phyloP scores from a whole-genome alignment of 2,113 vertebrate genomes.

The Bombycilla garrulus region DNA sequence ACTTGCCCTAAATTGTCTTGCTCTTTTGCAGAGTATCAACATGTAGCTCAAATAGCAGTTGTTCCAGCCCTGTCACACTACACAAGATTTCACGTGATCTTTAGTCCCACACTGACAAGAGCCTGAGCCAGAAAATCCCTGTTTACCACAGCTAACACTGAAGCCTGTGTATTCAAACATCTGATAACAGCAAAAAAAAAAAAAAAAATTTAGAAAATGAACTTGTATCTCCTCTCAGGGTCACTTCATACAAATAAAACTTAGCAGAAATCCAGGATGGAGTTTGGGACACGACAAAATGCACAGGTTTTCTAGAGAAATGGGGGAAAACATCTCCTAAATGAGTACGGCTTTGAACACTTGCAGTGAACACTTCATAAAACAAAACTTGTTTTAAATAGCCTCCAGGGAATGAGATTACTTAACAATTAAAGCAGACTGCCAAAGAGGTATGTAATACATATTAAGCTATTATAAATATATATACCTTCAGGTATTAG shows the following conservation, averaged over 20 bases:
- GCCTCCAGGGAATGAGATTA: not conserved
- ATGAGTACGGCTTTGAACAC: not conserved
- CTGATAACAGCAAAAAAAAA: not conserved
- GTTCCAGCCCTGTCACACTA: not conserved
- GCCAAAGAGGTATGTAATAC: not conserved
- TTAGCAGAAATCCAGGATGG: not conserved
- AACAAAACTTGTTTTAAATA: conserved; percentile 6
- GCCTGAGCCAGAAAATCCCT: not conserved
- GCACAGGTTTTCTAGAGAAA: not conserved
- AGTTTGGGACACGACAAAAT: not conserved
- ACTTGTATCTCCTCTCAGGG: not conserved
- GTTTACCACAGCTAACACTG: not conserved
- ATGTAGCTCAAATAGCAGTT: not conserved
- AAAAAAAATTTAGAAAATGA: not conserved
- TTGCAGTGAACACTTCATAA: not conserved
- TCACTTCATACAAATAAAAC: not conserved
- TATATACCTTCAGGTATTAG: not conserved
- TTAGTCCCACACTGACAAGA: not conserved
- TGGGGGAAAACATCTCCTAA: not conserved
- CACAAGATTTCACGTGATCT: not conserved
- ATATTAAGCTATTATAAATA: not conserved
- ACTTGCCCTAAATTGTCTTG: not conserved
- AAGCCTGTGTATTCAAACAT: conserved; percentile 8
- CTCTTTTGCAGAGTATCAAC: not conserved
- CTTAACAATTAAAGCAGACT: not conserved